Percentiles rank a stretch among this genome's conserved stretches.
phyloP scores from a whole-genome alignment of 2,797 vertebrate species.

The Silurus lanzhouensis region DNA sequence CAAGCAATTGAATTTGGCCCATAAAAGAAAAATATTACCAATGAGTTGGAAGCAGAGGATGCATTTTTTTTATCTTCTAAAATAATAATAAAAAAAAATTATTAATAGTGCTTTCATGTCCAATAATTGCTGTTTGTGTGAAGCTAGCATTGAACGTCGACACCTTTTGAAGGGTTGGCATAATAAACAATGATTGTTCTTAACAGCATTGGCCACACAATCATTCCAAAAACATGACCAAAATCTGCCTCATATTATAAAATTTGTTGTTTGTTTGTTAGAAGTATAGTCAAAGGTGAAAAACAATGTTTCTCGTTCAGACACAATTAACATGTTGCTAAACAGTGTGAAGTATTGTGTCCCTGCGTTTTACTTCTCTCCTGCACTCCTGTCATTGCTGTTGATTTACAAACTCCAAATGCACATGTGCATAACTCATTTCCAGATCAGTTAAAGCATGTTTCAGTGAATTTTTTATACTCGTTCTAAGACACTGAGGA shows the following conservation, averaged over 20 bases:
- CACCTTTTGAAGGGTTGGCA: conserved; percentile 19
- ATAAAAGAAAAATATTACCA: conserved; percentile 73
- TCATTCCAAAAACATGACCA: neutral
- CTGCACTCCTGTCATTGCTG: conserved; percentile 6
- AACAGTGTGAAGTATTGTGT: neutral
- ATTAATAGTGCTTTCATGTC: conserved; percentile 27
- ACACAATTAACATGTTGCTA: neutral
- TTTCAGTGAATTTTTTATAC: neutral
- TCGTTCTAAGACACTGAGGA: neutral
- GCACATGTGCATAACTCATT: neutral
- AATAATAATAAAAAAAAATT: conserved; percentile 56
- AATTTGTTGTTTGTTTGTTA: neutral
- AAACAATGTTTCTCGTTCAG: neutral
- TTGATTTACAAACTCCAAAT: conserved; percentile 1
- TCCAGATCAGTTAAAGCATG: neutral
- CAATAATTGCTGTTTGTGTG: conserved; percentile 1
- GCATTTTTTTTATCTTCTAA: conserved; percentile 67
- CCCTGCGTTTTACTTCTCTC: conserved; percentile 4
- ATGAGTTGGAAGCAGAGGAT: conserved; percentile 66
- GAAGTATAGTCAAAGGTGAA: neutral
- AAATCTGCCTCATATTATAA: neutral
- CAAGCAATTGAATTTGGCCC: conserved; percentile 77
- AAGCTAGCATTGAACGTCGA: conserved; percentile 3
- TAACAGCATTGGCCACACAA: conserved; percentile 1
- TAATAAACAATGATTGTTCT: conserved; percentile 27